phyloP scores from a whole-genome alignment of 2,113 vertebrate species.

The Nothocercus nigrocapillus region DNA sequence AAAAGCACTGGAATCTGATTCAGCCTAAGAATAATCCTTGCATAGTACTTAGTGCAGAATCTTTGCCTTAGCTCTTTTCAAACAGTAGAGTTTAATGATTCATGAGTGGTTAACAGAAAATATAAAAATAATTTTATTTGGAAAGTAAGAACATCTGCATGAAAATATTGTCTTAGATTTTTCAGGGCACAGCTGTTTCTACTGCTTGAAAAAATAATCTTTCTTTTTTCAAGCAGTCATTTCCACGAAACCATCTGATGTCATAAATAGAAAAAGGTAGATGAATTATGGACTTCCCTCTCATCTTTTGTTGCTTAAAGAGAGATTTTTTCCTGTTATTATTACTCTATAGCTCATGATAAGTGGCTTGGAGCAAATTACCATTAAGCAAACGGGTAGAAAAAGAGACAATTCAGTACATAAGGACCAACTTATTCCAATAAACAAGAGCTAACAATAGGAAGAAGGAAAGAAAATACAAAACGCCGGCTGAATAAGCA shows the following conservation, averaged over 20 bases:
- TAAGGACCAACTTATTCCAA: not conserved
- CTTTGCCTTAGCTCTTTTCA: not conserved
- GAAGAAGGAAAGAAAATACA: not conserved
- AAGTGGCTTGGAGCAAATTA: not conserved
- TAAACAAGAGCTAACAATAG: not conserved
- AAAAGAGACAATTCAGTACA: not conserved
- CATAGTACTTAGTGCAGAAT: conserved; percentile 28
- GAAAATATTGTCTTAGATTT: not conserved
- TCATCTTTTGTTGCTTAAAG: not conserved
- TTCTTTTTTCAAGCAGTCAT: not conserved
- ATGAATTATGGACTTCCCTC: not conserved
- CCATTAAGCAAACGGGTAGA: not conserved
- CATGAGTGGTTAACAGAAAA: not conserved
- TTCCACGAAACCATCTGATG: not conserved
- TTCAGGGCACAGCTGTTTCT: not conserved
- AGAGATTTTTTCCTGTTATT: not conserved
- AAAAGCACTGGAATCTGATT: conserved; percentile 7
- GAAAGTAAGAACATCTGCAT: conserved; percentile 1
- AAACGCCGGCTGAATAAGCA: not conserved
- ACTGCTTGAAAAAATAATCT: not conserved
- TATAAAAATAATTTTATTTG: not conserved
- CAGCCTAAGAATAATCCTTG: conserved; percentile 40
- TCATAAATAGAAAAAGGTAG: not conserved
- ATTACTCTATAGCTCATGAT: not conserved
- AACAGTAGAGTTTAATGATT: conserved; percentile 4